phyloP scores from a whole-genome alignment of 1,140 invertebrate species.

The Leucophenga varia region DNA sequence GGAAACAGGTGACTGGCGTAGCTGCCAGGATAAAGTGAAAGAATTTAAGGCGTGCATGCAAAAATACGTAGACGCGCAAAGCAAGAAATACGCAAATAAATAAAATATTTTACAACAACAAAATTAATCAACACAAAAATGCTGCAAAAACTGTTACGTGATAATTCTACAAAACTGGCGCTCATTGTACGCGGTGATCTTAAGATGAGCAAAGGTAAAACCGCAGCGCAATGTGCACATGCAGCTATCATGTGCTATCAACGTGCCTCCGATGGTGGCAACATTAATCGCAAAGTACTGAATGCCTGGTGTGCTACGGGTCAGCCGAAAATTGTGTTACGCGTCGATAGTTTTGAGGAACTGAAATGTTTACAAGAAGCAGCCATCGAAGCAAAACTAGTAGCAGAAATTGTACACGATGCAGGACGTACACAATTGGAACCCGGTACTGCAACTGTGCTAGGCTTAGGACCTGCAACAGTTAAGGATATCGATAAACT shows the following conservation, averaged over 20 bases:
- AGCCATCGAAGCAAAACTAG: conserved; percentile 63
- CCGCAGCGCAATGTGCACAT: conserved; percentile 81
- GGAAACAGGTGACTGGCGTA: conserved; percentile 84
- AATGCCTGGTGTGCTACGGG: conserved; percentile 68
- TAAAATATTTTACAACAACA: conserved; percentile 24
- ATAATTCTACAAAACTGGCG: conserved; percentile 65
- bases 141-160: conserved; percentile 1
- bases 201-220: conserved; percentile 79
- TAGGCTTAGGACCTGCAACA: conserved; percentile 75
- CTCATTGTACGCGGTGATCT: conserved; percentile 76
- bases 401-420: conserved; percentile 68
- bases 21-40: conserved; percentile 79
- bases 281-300: conserved; percentile 49
- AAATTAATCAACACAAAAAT: conserved; percentile 23
- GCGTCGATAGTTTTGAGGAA: conserved; percentile 59
- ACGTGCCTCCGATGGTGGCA: conserved; percentile 56
- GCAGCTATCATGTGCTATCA: conserved; percentile 71
- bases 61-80: conserved; percentile 58
- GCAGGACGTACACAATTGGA: conserved; percentile 76
- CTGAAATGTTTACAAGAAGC: conserved; percentile 58
- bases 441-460: conserved; percentile 67
- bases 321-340: conserved; percentile 76
- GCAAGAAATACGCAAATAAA: conserved; percentile 45
- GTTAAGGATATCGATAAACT: conserved; percentile 66
- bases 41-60: conserved; percentile 79